A percentile compares a stretch with the other conserved stretches of the same genome.
phyloP scores from a whole-genome alignment of 2,888 invertebrate species.

The Epinotia ramella region DNA sequence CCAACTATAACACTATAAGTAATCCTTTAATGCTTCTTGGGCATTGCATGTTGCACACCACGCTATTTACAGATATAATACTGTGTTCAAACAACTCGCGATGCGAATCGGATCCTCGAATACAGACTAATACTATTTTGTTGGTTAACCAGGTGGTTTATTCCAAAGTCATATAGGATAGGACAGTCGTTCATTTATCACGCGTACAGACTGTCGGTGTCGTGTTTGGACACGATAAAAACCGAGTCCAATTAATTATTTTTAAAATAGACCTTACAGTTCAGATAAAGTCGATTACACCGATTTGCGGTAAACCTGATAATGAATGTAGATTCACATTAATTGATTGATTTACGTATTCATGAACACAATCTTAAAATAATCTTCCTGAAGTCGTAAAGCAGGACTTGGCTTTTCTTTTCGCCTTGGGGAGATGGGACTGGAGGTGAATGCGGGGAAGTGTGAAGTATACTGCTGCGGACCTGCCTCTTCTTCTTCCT shows the following conservation, averaged over 20 bases:
- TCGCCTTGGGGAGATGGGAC: too few relatives aligned
- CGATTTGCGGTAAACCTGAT: background rate
- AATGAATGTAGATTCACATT: background rate
- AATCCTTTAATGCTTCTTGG: background rate
- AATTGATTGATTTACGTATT: background rate
- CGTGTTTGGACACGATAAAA: too few relatives aligned
- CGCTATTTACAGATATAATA: too few relatives aligned
- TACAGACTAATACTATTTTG: background rate
- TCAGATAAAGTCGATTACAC: too few relatives aligned
- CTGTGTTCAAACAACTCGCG: background rate
- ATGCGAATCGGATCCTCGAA: background rate
- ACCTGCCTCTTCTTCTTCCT: too few relatives aligned
- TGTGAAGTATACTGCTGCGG: too few relatives aligned
- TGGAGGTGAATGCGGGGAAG: too few relatives aligned
- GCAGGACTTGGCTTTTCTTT: too few relatives aligned
- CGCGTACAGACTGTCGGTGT: too few relatives aligned
- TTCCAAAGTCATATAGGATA: background rate
- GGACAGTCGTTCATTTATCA: background rate
- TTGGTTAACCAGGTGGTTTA: background rate
- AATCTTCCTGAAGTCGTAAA: too few relatives aligned
- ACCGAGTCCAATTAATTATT: background rate
- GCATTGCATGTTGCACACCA: background rate
- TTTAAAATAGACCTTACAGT: background rate
- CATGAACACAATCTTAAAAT: background rate
- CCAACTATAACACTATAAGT: background rate